Conservation (phyloP, 2,113 vertebrate genomes). For the Australoheros scitulus region DNA sequence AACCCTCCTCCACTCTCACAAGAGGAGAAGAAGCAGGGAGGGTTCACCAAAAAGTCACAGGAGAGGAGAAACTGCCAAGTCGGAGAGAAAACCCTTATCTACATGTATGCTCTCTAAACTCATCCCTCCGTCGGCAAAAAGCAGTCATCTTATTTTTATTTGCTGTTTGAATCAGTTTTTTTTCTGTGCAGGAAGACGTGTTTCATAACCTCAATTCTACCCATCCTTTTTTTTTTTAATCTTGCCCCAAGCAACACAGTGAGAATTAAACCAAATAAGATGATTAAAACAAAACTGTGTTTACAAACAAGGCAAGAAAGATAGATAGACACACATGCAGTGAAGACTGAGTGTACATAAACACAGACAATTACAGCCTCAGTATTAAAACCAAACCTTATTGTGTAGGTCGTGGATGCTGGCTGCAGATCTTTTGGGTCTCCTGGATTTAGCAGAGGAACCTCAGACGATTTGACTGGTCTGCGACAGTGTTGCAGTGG, state of each 20-base stretch:
- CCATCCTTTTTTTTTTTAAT: background rate
- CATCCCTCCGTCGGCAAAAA: conserved; percentile 47
- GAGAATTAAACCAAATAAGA: conserved; percentile 45
- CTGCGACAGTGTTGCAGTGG: background rate
- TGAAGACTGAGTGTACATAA: background rate
- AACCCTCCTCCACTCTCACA: background rate
- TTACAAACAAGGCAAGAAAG: background rate
- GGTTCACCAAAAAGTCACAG: conserved; percentile 77
- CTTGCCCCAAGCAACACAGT: conserved; percentile 25
- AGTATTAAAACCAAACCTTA: background rate
- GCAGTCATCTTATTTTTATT: conserved; percentile 41
- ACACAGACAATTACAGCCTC: conserved; percentile 7
- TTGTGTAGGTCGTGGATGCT: background rate
- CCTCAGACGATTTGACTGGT: background rate
- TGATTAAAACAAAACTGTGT: conserved; percentile 24
- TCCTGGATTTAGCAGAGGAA: background rate
- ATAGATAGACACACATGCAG: background rate
- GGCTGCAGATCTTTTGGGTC: background rate
- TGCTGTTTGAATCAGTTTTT: conserved; percentile 4
- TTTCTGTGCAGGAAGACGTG: conserved; percentile 13
- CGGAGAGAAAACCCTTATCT: conserved; percentile 34
- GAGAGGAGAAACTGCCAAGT: conserved; percentile 45
- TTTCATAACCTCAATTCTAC: conserved; percentile 44
- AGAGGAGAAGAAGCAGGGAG: conserved; percentile 22
- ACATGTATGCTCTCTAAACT: conserved; percentile 38